These are phyloP conservation scores for Cygnus olor DNA, from an alignment of 2,797 vertebrate genomes.

Conservation along the genomic window DNA sequence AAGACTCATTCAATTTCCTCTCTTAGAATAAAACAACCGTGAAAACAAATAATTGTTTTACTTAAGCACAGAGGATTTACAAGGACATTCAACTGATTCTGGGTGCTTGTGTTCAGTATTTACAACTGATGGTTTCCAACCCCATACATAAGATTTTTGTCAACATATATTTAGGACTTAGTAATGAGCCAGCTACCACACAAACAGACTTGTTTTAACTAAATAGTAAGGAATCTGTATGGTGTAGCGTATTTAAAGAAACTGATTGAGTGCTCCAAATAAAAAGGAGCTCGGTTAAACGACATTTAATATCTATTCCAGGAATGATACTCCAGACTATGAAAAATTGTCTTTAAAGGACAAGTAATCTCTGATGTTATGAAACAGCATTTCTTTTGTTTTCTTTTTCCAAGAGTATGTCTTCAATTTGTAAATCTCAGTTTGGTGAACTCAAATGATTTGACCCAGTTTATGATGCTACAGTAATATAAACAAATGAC, in stretches of 20 bases:
- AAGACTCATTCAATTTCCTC: neutral
- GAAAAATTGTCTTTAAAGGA: neutral
- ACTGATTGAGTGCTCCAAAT: neutral
- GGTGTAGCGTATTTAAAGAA: neutral
- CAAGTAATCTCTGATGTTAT: neutral
- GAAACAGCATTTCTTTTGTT: neutral
- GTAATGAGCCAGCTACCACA: neutral
- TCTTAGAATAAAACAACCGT: neutral
- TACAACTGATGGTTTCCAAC: neutral
- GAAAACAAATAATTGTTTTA: neutral
- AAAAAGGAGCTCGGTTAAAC: constrained; percentile 4
- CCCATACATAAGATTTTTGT: neutral
- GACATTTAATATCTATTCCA: neutral
- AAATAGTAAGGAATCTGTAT: neutral
- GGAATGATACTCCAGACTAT: neutral
- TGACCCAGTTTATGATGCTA: neutral
- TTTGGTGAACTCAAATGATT: neutral
- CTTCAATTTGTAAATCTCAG: constrained; percentile 10
- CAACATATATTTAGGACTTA: neutral
- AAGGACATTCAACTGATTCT: neutral
- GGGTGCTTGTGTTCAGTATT: neutral
- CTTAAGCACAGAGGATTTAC: neutral
- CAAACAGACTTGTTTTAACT: neutral
- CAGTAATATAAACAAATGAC: constrained; percentile 17
- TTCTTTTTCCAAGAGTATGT: constrained; percentile 2